Percentiles rank a stretch among this genome's conserved stretches.
phyloP scores from a whole-genome alignment of 2,113 vertebrate genomes.

The Lepus timidus region DNA sequence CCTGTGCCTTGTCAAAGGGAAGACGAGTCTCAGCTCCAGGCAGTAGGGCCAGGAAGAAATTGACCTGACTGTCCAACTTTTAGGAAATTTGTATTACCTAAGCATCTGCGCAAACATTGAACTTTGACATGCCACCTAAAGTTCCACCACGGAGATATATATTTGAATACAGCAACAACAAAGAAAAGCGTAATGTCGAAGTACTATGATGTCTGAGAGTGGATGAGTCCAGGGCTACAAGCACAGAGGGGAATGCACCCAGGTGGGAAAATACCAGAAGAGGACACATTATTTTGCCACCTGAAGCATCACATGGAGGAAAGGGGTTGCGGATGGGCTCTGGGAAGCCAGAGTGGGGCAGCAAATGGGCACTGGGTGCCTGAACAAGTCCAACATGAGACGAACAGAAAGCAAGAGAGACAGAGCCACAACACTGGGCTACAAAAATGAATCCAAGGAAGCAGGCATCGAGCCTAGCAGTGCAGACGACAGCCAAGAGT shows the following conservation, averaged over 20 bases:
- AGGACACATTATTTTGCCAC: neutral
- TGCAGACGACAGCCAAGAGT: too few species aligned
- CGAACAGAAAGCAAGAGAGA: neutral
- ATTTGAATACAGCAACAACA: neutral
- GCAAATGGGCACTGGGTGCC: rapidly evolving
- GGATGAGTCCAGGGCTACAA: neutral
- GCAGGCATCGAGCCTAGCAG: too few species aligned
- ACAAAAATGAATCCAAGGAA: neutral
- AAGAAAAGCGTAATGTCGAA: neutral
- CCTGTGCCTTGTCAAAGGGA: rapidly evolving
- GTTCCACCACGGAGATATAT: neutral
- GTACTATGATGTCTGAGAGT: too few species aligned
- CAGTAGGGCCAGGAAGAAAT: neutral
- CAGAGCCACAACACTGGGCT: neutral
- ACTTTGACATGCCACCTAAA: neutral
- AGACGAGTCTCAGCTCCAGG: neutral
- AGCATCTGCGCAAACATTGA: neutral
- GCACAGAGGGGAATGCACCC: neutral
- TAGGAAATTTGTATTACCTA: neutral
- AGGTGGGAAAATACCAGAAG: rapidly evolving
- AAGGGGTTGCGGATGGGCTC: rapidly evolving
- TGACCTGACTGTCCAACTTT: neutral
- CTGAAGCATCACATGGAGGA: neutral
- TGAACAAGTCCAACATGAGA: rapidly evolving
- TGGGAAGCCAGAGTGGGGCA: too few species aligned